phyloP scores from a whole-genome alignment of 2,888 invertebrate genomes.

The Chirona hameri region DNA sequence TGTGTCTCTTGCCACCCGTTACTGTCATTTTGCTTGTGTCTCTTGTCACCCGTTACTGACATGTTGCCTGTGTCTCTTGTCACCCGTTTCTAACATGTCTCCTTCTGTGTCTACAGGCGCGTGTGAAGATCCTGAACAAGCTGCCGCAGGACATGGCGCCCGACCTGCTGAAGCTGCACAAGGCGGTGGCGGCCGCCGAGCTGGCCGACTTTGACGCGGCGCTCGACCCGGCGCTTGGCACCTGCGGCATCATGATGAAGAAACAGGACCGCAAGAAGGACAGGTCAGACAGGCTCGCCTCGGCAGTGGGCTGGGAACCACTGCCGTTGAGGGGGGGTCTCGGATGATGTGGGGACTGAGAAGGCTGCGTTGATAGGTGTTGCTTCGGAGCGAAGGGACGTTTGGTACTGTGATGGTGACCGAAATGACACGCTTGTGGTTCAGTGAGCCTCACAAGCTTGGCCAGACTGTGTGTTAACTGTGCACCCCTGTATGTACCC shows the following conservation, averaged over 20 bases:
- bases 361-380: too few species aligned
- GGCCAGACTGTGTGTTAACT: neutral
- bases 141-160: conserved; percentile 63
- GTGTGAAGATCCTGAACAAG: conserved; percentile 48
- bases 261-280: conserved; percentile 41
- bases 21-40: too few species aligned
- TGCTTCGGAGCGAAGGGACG: too few species aligned
- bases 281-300: conserved; percentile 32
- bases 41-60: too few species aligned
- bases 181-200: conserved; percentile 60
- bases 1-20: too few species aligned
- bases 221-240: conserved; percentile 64
- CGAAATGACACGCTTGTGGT: neutral
- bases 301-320: neutral
- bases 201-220: conserved; percentile 60
- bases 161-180: conserved; percentile 63
- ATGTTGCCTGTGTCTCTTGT: too few species aligned
- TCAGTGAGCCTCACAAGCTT: too few species aligned
- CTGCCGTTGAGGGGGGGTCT: neutral
- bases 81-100: too few species aligned
- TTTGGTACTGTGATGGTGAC: too few species aligned
- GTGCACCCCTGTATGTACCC: conserved; percentile 25
- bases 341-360: too few species aligned
- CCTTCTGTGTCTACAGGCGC: conserved; percentile 46
- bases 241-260: conserved; percentile 35